These are phyloP conservation scores for Acrobasis consociella DNA, from an alignment of 2,888 invertebrate species.

Conservation along the genomic window DNA sequence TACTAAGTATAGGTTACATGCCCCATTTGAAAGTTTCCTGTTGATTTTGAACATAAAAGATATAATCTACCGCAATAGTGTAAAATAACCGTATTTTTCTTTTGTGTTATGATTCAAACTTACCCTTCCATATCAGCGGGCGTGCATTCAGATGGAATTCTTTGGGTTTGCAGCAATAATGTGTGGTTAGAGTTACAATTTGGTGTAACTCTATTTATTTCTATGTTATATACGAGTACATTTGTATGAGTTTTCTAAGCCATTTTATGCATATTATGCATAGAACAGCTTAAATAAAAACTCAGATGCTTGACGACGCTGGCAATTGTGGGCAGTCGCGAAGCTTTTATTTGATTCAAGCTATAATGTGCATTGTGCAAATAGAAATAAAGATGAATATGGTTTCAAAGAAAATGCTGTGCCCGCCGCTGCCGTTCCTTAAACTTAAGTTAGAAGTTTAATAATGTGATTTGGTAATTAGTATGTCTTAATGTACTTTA, in stretches of 20 bases:
- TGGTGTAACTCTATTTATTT: too few relatives aligned
- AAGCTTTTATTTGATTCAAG: too few relatives aligned
- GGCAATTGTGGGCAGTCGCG: too few relatives aligned
- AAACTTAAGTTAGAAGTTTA: conserved; percentile 9
- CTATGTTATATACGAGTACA: too few relatives aligned
- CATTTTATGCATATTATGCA: too few relatives aligned
- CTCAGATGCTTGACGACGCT: too few relatives aligned
- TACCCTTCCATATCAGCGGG: conserved; percentile 64
- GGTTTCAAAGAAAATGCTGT: too few relatives aligned
- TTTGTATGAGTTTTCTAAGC: too few relatives aligned
- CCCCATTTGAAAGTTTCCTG: conserved; percentile 81
- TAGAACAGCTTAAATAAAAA: too few relatives aligned
- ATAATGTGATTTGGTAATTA: conserved; percentile 4
- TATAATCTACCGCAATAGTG: conserved; percentile 81
- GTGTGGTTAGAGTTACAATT: conserved; percentile 48
- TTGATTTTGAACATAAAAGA: conserved; percentile 81
- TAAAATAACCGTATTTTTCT: conserved; percentile 81
- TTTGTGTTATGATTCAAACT: conserved; percentile 73
- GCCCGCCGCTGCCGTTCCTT: too few relatives aligned
- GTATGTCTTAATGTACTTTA: neutral
- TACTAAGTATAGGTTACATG: conserved; percentile 82
- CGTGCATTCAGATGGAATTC: conserved; percentile 59
- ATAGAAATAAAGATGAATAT: too few relatives aligned
- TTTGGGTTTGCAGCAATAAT: conserved; percentile 45
- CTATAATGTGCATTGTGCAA: too few relatives aligned